Percentiles rank a stretch among this genome's conserved stretches.
These are phyloP conservation scores for Teinopalpus imperialis DNA, from an alignment of 2,888 invertebrate species.

Conservation along the genomic window DNA sequence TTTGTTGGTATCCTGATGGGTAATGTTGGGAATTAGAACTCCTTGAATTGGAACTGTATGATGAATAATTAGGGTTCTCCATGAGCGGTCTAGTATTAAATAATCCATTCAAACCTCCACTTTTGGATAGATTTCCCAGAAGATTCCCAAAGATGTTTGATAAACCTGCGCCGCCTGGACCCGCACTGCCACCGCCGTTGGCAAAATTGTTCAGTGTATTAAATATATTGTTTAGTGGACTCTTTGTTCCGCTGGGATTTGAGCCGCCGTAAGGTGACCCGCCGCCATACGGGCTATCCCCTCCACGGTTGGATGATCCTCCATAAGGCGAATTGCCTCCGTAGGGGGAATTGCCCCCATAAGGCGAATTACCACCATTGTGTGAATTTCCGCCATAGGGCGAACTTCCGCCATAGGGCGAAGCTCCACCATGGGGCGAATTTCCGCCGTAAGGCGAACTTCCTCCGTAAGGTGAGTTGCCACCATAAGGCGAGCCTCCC, in stretches of 20 bases:
- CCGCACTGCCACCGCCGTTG: conserved; percentile 34
- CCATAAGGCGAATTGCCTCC: conserved; percentile 39
- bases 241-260: conserved; percentile 30
- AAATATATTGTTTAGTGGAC: conserved; percentile 30
- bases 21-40: conserved; percentile 65
- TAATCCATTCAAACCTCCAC: conserved; percentile 52
- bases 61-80: conserved; percentile 70
- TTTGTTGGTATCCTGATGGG: conserved; percentile 65
- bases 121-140: conserved; percentile 62
- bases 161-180: conserved; percentile 38
- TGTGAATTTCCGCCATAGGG: conserved; percentile 32
- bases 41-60: conserved; percentile 60
- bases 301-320: conserved; percentile 41
- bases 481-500: conserved; percentile 24
- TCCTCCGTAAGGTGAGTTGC: conserved; percentile 27
- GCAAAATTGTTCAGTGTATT: conserved; percentile 32
- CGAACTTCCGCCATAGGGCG: conserved; percentile 33
- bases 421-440: conserved; percentile 28
- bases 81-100: conserved; percentile 72
- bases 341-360: conserved; percentile 39
- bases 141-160: conserved; percentile 67
- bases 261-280: conserved; percentile 40
- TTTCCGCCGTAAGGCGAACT: conserved; percentile 27
- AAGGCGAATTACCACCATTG: conserved; percentile 32
- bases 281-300: conserved; percentile 39